These are phyloP conservation scores for Haplotaxodon microlepis DNA, from an alignment of 2,113 vertebrate species.

Conservation along the genomic window DNA sequence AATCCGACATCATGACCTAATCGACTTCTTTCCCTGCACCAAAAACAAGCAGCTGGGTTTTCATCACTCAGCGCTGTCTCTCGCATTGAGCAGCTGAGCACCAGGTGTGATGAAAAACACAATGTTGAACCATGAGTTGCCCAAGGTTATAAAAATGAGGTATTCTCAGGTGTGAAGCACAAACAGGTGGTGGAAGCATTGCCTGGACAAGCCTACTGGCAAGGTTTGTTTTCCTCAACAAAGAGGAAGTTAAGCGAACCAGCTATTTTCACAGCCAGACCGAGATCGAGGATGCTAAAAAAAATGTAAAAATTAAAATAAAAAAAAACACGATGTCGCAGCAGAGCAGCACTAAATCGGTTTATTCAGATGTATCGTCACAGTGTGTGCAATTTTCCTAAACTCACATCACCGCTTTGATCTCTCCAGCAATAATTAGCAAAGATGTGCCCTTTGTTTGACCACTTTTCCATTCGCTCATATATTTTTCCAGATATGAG, in stretches of 20 bases:
- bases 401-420: neutral
- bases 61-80: neutral
- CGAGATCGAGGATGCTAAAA: neutral
- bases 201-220: conserved; percentile 23
- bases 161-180: conserved; percentile 31
- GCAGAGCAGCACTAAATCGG: neutral
- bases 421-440: neutral
- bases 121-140: neutral
- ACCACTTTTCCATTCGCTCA: conserved; percentile 12
- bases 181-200: conserved; percentile 12
- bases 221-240: neutral
- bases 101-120: neutral
- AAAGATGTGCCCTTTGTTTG: conserved; percentile 12
- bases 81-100: neutral
- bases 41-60: conserved; percentile 13
- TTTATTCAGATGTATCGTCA: neutral
- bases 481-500: conserved; percentile 35
- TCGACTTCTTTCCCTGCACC: neutral
- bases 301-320: accelerated
- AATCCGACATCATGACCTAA: neutral
- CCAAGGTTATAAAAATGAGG: conserved; percentile 14
- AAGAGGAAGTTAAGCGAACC: neutral
- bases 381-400: neutral
- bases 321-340: neutral
- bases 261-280: neutral